Conservation (phyloP, 2,113 vertebrate genomes). For the Gyps fulvus region DNA sequence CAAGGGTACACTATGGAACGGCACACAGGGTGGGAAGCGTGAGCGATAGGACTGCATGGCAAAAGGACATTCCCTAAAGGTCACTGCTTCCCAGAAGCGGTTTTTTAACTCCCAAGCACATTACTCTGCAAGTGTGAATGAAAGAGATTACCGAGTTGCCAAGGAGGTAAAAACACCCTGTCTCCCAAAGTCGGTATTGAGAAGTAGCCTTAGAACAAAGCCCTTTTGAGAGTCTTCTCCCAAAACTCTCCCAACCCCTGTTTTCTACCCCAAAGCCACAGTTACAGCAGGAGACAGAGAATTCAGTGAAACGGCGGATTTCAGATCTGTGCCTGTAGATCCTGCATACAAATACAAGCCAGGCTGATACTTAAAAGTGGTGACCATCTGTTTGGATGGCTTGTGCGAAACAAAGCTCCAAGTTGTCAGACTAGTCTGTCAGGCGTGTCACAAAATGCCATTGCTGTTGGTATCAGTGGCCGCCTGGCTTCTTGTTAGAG, state of each 20-base stretch:
- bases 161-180: neutral
- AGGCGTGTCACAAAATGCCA: neutral
- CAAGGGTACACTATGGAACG: rapidly evolving
- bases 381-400: conserved; percentile 38
- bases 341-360: neutral
- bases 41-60: rapidly evolving
- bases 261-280: neutral
- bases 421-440: conserved; percentile 29
- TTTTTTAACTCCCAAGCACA: neutral
- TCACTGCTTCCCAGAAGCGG: neutral
- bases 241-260: neutral
- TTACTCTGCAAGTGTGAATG: neutral
- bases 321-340: neutral
- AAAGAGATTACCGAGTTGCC: neutral
- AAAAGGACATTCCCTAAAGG: neutral
- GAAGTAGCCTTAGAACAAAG: neutral
- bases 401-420: neutral
- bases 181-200: rapidly evolving
- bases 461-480: neutral
- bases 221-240: neutral
- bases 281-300: neutral
- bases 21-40: neutral
- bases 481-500: neutral
- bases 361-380: neutral
- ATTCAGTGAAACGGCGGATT: rapidly evolving